Conservation (phyloP, 2,888 invertebrate species). For the Cryptops parisi region DNA sequence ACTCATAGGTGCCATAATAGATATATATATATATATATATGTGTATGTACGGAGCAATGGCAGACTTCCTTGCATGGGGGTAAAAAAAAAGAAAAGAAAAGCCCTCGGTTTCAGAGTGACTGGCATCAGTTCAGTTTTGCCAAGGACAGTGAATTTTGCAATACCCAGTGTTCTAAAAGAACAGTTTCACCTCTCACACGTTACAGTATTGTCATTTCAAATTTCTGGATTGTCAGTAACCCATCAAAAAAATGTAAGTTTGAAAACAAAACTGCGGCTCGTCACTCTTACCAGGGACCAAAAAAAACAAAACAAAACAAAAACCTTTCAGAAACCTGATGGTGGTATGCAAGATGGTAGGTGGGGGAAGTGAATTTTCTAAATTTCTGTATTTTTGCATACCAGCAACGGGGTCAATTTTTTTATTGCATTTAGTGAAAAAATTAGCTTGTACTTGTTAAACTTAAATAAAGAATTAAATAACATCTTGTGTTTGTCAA, state of each 20-base stretch:
- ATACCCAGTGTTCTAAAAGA: too few species aligned
- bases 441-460: conserved; percentile 11
- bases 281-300: neutral
- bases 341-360: conserved; percentile 1
- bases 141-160: neutral
- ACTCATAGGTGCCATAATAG: neutral
- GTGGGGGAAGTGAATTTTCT: neutral
- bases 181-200: too few species aligned
- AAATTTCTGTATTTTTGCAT: conserved; percentile 1
- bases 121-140: neutral
- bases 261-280: neutral
- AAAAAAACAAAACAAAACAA: too few species aligned
- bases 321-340: conserved; percentile 2
- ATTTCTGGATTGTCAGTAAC: too few species aligned
- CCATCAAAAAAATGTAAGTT: too few species aligned
- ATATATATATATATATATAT: neutral
- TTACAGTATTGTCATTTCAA: too few species aligned
- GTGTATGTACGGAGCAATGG: neutral
- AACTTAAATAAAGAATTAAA: conserved; percentile 7
- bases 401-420: conserved; percentile 3
- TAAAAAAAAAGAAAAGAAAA: too few species aligned
- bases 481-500: too few species aligned
- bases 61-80: too few species aligned
- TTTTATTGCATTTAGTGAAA: conserved; percentile 1
- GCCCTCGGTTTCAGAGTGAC: neutral